Evolutionary conservation across 2,888 invertebrate genomes (phyloP), one percentile per base, ranked within the genome.

Genomic region (Noctua comes): DNA sequence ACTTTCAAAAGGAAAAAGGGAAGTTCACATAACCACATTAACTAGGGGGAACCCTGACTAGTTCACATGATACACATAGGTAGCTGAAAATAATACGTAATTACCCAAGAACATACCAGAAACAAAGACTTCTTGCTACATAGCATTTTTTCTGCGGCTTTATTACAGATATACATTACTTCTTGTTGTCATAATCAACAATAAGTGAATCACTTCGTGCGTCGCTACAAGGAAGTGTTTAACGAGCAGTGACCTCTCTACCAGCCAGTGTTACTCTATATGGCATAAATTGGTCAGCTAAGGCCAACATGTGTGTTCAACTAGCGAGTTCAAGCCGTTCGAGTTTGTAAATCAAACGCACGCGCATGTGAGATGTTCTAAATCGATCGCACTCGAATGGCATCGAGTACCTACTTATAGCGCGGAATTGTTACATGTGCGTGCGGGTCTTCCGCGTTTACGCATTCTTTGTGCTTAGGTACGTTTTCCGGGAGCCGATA

Each of bases 381-480:
- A 91, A 91, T 92, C 88, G 77, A 91, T 91, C 91, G 82, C 82
- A 77, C 77, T 85, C 82, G 82, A 86, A 81, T 72, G 62, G 77
- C 86, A 88, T 83, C 57, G 90, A 88, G 91, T 89, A 90, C 90
- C 0, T 51, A 54, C 59, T 31, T 91, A 89, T 79, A 59, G 73
- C 77, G 69, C 69, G 73, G 90, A 91, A 88, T 85, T 82, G 77
- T 80, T 81, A 82, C 85, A 91, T 89, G 88, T 88, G 87, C 68
- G 68, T 80, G 76, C 86, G 89, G 88, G 88, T 82, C 94, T 95
- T 95, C 95, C 95, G 95, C 92, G 85, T 95, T 91, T 90, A 83
- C 89, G 87, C 90, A 88, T 88, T 90, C 89, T 89, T 91, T 90
- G 88, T 90, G 80, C 85, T 65, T 76, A 51, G 31, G 2, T 43